Evolutionary conservation across 1,140 invertebrate species (phyloP).

Genomic region (Melanaphis sacchari): DNA sequence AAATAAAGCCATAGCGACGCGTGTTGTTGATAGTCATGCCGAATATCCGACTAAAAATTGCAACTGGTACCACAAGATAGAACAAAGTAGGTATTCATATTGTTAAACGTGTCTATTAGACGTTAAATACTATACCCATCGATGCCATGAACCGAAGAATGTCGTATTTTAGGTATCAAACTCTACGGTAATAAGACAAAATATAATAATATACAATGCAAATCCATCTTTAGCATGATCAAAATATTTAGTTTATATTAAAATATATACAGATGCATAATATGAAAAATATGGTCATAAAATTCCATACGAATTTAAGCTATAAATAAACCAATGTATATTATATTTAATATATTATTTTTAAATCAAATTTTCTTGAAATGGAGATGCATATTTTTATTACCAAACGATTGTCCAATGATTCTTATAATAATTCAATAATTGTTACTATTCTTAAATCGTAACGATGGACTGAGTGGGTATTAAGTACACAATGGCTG

Average conservation of each 20-base stretch:
- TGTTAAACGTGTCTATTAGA: not conserved
- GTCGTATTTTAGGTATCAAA: too few species aligned
- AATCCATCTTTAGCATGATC: not conserved
- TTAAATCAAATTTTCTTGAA: not conserved
- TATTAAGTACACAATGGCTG: not conserved
- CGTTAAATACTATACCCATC: not conserved
- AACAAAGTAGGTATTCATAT: not conserved
- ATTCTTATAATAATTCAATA: not conserved
- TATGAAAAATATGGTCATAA: not conserved
- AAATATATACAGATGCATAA: not conserved
- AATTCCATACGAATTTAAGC: not conserved
- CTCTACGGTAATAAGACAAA: too few species aligned
- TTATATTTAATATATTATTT: not conserved
- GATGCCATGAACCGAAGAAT: not conserved
- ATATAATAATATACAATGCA: not conserved
- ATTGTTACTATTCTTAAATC: not conserved
- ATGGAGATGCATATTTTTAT: not conserved
- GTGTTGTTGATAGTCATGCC: not conserved
- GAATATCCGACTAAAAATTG: not conserved
- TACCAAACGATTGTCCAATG: not conserved
- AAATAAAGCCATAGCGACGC: not conserved
- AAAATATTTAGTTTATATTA: not conserved
- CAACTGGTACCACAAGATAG: not conserved
- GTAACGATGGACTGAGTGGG: not conserved
- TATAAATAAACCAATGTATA: not conserved